These are phyloP conservation scores for Seriola aureovittata DNA, from an alignment of 2,113 vertebrate species.

Conservation along the genomic window DNA sequence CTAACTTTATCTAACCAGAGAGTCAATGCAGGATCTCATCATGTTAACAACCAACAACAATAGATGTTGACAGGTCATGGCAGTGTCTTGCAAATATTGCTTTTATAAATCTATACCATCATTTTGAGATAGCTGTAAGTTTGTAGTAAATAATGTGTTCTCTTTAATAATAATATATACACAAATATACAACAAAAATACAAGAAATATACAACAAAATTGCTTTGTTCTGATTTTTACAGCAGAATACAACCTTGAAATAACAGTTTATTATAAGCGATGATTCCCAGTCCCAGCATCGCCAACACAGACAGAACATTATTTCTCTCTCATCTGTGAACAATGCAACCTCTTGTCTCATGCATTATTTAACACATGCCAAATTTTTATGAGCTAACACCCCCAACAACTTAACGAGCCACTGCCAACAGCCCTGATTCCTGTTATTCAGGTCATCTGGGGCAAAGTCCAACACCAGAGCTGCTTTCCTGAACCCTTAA, in stretches of 20 bases:
- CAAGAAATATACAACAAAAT: too few relatives aligned
- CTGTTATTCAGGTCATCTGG: conserved; percentile 1
- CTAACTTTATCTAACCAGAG: not conserved
- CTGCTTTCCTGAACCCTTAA: not conserved
- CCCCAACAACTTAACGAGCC: conserved; percentile 47
- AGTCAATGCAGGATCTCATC: too few relatives aligned
- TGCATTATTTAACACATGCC: conserved; percentile 35
- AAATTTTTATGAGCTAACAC: conserved; percentile 52
- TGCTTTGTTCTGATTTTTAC: not conserved
- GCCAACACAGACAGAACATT: not conserved
- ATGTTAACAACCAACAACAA: too few relatives aligned
- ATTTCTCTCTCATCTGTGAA: conserved; percentile 23
- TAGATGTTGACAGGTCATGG: too few relatives aligned
- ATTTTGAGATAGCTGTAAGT: too few relatives aligned
- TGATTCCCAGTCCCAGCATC: not conserved
- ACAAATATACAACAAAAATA: too few relatives aligned
- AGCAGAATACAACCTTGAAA: not conserved
- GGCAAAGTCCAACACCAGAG: conserved; percentile 64
- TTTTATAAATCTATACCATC: too few relatives aligned
- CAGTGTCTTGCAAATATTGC: too few relatives aligned
- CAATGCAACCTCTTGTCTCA: conserved; percentile 45
- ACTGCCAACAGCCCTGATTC: not conserved
- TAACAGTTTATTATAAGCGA: not conserved
- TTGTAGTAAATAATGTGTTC: too few relatives aligned
- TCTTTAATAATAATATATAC: too few relatives aligned